Conservation (phyloP, 2,113 vertebrate genomes). For the Rhodinocichla rosea region DNA sequence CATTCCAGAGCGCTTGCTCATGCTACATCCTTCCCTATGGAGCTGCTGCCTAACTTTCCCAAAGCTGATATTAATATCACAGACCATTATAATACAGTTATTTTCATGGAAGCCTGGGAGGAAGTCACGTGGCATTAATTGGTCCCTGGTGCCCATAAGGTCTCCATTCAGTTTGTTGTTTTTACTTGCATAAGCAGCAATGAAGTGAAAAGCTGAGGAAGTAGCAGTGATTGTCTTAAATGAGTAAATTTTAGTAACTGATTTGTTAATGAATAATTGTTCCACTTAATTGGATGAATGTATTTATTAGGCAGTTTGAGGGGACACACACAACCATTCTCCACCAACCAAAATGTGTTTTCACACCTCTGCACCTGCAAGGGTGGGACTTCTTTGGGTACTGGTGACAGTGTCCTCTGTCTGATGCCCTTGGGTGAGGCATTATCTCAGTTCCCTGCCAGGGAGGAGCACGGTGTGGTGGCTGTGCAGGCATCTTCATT, state of each 20-base stretch:
- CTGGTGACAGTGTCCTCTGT: not conserved
- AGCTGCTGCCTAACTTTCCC: constrained; percentile 87
- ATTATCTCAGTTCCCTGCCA: not conserved
- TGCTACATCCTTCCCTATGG: constrained; percentile 84
- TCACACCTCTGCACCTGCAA: not conserved
- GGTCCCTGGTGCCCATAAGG: constrained; percentile 82
- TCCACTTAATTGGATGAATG: constrained; percentile 76
- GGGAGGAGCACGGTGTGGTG: not conserved
- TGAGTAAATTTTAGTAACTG: constrained; percentile 75
- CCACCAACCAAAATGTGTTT: not conserved
- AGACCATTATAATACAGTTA: constrained; percentile 98
- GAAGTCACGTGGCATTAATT: constrained; percentile 98
- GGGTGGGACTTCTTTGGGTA: not conserved
- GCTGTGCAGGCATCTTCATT: not conserved
- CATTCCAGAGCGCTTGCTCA: constrained; percentile 90
- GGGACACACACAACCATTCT: constrained; percentile 50
- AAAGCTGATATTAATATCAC: constrained; percentile 99
- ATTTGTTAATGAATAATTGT: constrained; percentile 85
- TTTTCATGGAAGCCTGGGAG: constrained; percentile 96
- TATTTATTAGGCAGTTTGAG: constrained; percentile 60
- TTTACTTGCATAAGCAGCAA: constrained; percentile 91
- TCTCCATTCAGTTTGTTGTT: constrained; percentile 93
- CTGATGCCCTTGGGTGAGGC: not conserved
- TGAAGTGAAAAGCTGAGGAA: constrained; percentile 96
- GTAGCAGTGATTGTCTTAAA: constrained; percentile 82